Evolutionary conservation across 2,797 vertebrate species (phyloP).

Genomic region (Myotis planiceps): DNA sequence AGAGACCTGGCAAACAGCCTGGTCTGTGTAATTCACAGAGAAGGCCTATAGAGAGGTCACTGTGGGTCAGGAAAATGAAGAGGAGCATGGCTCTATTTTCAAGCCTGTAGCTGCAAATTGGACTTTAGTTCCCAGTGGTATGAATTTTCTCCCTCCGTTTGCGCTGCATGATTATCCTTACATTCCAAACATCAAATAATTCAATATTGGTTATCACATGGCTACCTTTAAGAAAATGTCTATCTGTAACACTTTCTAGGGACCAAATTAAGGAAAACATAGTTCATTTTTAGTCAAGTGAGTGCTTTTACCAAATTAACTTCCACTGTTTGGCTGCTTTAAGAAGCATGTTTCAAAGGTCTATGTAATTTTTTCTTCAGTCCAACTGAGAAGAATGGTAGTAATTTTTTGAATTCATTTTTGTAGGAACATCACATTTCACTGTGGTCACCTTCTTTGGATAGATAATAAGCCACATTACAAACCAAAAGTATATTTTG

Average conservation of each 20-base stretch:
- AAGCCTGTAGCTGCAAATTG: neutral
- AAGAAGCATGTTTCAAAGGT: slow-evolving; percentile 75
- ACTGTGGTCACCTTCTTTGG: neutral
- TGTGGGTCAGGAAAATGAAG: neutral
- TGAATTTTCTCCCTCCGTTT: neutral
- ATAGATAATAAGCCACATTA: slow-evolving; percentile 34
- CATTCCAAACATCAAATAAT: slow-evolving; percentile 26
- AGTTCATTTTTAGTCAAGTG: slow-evolving; percentile 73
- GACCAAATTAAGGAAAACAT: slow-evolving; percentile 73
- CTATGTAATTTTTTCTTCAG: slow-evolving; percentile 73
- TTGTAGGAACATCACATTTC: slow-evolving; percentile 45
- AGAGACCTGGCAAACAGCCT: neutral
- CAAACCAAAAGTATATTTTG: slow-evolving; percentile 24
- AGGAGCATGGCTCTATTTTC: neutral
- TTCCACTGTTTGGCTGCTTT: slow-evolving; percentile 66
- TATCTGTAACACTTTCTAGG: slow-evolving; percentile 68
- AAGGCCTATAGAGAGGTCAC: neutral
- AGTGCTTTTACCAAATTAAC: slow-evolving; percentile 75
- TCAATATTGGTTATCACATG: slow-evolving; percentile 75
- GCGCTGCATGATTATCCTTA: slow-evolving; percentile 24
- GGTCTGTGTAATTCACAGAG: slow-evolving; percentile 26
- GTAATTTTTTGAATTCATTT: slow-evolving; percentile 70
- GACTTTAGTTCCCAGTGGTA: neutral
- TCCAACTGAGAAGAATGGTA: slow-evolving; percentile 68
- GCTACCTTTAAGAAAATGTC: slow-evolving; percentile 78